A percentile compares a stretch with the other conserved stretches of the same genome.
phyloP scores from a whole-genome alignment of 2,113 vertebrate species.

The Vulpes lagopus region DNA sequence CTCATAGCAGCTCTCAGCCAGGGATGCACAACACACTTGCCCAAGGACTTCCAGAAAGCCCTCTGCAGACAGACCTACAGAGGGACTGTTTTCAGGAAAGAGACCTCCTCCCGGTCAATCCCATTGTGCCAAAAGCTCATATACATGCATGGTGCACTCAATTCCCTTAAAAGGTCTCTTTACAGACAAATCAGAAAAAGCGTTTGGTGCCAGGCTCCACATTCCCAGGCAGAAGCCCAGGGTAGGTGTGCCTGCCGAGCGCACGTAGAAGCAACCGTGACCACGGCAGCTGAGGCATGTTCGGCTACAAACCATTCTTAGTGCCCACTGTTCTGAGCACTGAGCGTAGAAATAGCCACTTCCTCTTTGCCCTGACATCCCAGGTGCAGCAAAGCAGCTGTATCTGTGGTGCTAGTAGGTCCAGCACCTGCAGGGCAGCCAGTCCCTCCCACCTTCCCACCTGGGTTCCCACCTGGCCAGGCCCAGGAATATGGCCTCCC shows the following conservation, averaged over 20 bases:
- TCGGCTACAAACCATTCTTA: slow-evolving; percentile 87
- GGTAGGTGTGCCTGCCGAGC: fast-evolving
- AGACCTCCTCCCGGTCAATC: not conserved
- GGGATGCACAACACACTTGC: fast-evolving
- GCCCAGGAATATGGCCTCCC: too few species aligned
- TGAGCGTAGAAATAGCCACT: slow-evolving; percentile 87
- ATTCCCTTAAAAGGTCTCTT: not conserved
- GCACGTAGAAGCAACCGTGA: fast-evolving
- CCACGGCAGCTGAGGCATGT: not conserved
- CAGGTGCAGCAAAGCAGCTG: slow-evolving; percentile 81
- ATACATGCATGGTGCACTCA: not conserved
- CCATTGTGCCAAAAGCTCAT: not conserved
- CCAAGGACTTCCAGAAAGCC: not conserved
- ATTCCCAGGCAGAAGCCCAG: fast-evolving
- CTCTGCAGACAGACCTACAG: not conserved
- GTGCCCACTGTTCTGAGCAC: slow-evolving; percentile 79
- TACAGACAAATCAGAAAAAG: not conserved
- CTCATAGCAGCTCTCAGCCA: fast-evolving
- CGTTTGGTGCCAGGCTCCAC: fast-evolving
- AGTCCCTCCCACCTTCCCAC: fast-evolving
- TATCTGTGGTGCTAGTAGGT: slow-evolving; percentile 77
- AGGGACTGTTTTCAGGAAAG: not conserved
- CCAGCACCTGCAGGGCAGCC: slow-evolving; percentile 27
- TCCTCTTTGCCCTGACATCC: slow-evolving; percentile 85
- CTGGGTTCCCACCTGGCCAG: too few species aligned